Evolutionary conservation across 2,113 vertebrate species (phyloP), one percentile per base, ranked within the genome.

Genomic region (Tragelaphus imberbis): DNA sequence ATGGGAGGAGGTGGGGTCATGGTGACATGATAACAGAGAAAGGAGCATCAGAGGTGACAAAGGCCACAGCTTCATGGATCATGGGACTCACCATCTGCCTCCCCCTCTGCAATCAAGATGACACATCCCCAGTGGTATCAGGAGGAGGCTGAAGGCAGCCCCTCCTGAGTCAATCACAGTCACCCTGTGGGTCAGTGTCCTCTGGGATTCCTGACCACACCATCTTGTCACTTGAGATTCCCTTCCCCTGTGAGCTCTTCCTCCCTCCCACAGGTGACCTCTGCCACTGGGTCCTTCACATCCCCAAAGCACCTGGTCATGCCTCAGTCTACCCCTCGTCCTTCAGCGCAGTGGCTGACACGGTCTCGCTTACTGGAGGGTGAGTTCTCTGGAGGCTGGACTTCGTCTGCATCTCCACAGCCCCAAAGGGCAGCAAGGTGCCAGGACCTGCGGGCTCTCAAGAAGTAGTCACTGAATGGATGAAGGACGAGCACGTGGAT

Each of bases 341-440:
- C 77, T 49, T 49, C 44, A 23, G 19, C 0, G 2, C 49, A n/a
- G 80, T 13, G 33, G 33, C 49, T 21, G 30, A 6, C 51, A 55
- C 1, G 2, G 33, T 82, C 21, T 58, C 27, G 0, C 55, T 59
- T 16, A 53, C 10, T 10, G 19, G 56, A 59, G 17, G 12, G 0
- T 0, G 7, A n/a, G 8, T 6, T 65, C 33, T 55, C 27, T 53
- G 5, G 17, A 14, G 5, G 16, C 16, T 11, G 23, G 19, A 33
- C 44, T 80, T 49, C 10, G 44, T 7, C 81, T 14, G 5, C 27
- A 6, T 4, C 71, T 53, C 44, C 1, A 16, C 6, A 8, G 2
- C 28, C 40, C 17, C 4, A 3, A 40, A 5, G 36, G 0, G 27
- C n/a, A 23, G 36, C 44, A 1, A n/a, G 1, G 44, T 2, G 0